These are phyloP conservation scores for Zaprionus taronus DNA, from an alignment of 1,140 invertebrate genomes.

Conservation along the genomic window DNA sequence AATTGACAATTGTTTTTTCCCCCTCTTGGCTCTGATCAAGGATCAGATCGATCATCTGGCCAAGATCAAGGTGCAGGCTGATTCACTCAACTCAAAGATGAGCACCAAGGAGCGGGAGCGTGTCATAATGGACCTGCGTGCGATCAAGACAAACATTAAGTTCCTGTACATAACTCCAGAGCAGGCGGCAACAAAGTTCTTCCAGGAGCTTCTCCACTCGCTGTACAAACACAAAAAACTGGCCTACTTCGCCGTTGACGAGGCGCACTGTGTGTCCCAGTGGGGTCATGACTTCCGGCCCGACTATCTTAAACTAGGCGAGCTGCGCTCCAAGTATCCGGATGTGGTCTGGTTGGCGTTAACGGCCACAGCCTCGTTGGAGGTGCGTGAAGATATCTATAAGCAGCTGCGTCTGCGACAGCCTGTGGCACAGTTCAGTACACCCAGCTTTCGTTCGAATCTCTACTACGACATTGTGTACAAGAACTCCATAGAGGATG, in stretches of 20 bases:
- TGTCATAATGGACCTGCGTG: conserved; percentile 90
- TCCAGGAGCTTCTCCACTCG: conserved; percentile 88
- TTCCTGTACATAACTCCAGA: conserved; percentile 97
- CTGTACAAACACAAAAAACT: conserved; percentile 88
- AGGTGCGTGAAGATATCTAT: conserved; percentile 89
- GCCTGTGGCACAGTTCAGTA: conserved; percentile 87
- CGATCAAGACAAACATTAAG: conserved; percentile 89
- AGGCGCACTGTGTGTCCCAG: conserved; percentile 98
- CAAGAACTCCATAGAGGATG: conserved; percentile 91
- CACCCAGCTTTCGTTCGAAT: conserved; percentile 92
- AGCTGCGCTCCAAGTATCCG: conserved; percentile 89
- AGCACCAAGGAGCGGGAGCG: conserved; percentile 88
- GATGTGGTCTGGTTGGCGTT: conserved; percentile 93
- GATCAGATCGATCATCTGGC: conserved; percentile 91
- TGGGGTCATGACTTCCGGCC: conserved; percentile 99
- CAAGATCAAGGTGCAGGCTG: conserved; percentile 90
- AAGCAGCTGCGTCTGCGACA: conserved; percentile 88
- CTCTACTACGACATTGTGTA: conserved; percentile 94
- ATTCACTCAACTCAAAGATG: conserved; percentile 96
- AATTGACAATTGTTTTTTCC: conserved; percentile 95
- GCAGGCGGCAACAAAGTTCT: conserved; percentile 91
- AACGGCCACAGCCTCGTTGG: conserved; percentile 96
- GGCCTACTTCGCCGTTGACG: conserved; percentile 95
- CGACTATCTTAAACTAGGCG: conserved; percentile 95
- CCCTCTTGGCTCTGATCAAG: conserved; percentile 94